Evolutionary conservation across 2,888 invertebrate species (phyloP), one percentile per base, ranked within the genome.

Genomic region (Lamellibrachia columna): DNA sequence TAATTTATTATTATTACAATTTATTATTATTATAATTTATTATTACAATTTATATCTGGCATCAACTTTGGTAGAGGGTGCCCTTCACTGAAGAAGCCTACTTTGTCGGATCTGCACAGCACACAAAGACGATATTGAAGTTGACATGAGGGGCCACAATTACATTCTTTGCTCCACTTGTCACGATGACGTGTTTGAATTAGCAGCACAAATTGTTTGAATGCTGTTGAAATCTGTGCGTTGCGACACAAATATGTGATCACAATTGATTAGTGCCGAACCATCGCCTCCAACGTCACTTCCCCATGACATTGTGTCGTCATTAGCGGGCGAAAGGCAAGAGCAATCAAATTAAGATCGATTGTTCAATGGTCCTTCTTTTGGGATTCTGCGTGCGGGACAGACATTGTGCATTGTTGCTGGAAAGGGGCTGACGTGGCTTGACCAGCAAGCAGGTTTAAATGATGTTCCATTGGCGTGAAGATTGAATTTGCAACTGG

Each of bases 151-250:
- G 75, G 22, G 3, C 75, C 22, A 6, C 75, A 75, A 75, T 75
- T 22, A 75, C 75, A 75, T 75, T 75, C 75, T 75, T 75, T 75
- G 75, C 75, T 15, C 75, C 75, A 75, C 75, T 75, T 75, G 75
- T 75, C 75, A 75, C 75, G n/a, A 75, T 75, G 75, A 75, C 75
- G 75, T 75, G 75, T 75, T 75, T 75, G 75, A 75, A 75, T 75
- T 22, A 75, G 75, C 75, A 75, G 75, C 75, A 75, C 75, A 75
- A 75, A 75, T 75, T 75, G 75, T 22, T 75, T 75, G 75, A 75
- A 75, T 75, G 75, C 75, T 75, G 75, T 75, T 75, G 75, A 75
- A 75, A 40, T 40, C 40, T 40, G 40, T 40, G 40, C 40, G 40
- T 40, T 40, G 40, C 40, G 40, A 40, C 40, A 40, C 40, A 40